These are phyloP conservation scores for Strongylocentrotus purpuratus DNA, from an alignment of 35 echinoderm and acorn worm species.

Conservation along the genomic window DNA sequence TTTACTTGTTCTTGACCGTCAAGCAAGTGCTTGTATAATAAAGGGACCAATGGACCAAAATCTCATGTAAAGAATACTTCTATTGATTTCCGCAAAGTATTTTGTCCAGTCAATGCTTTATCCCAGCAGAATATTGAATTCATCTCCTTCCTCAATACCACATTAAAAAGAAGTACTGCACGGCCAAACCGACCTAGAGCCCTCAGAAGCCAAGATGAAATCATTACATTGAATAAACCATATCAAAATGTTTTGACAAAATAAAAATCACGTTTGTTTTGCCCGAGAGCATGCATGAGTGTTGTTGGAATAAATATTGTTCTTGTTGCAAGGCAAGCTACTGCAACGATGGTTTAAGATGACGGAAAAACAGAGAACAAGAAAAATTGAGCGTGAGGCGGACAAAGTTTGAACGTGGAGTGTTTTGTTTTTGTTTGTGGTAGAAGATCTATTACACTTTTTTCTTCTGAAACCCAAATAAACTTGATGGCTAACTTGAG, in stretches of 20 bases:
- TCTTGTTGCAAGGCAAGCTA: not conserved
- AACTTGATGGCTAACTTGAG: not conserved
- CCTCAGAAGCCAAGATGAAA: not conserved
- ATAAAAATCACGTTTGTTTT: not conserved
- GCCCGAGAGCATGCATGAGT: not conserved
- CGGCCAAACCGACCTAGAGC: not conserved
- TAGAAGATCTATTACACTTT: not conserved
- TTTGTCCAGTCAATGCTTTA: not conserved
- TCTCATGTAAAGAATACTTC: not conserved
- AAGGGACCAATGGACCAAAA: not conserved
- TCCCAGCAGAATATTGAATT: not conserved
- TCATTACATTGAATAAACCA: not conserved
- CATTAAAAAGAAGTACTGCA: not conserved
- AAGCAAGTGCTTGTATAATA: not conserved
- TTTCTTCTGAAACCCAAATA: slow-evolving; percentile 13
- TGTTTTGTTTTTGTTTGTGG: slow-evolving; percentile 18
- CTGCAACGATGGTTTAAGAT: not conserved
- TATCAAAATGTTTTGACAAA: slow-evolving; percentile 19
- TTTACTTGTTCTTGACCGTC: not conserved
- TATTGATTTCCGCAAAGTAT: not conserved
- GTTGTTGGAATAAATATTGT: slow-evolving; percentile 6
- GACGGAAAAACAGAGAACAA: not conserved
- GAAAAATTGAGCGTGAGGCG: not conserved
- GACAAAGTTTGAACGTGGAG: not conserved
- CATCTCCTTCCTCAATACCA: not conserved